Evolutionary conservation across 2,888 invertebrate genomes (phyloP).

Genomic region (Mylabris sibirica): DNA sequence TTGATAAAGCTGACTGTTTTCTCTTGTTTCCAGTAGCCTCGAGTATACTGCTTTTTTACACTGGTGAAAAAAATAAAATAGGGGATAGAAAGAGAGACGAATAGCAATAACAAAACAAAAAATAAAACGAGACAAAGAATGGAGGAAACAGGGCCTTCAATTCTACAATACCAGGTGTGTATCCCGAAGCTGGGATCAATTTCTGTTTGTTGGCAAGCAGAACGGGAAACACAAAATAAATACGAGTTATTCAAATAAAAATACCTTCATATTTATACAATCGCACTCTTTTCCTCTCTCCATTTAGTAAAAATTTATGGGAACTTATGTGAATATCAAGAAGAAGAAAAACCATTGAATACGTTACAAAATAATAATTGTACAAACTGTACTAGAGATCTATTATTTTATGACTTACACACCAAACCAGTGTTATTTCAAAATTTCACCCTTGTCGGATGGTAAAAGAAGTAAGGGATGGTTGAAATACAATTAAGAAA

Average conservation of each 20-base stretch:
- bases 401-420: not conserved
- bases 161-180: slow-evolving; percentile 17
- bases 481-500: slow-evolving; percentile 29
- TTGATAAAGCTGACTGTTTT: slow-evolving; percentile 10
- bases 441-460: not conserved
- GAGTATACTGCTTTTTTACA: not conserved
- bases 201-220: slow-evolving; percentile 15
- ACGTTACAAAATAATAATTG: not conserved
- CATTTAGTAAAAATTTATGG: not conserved
- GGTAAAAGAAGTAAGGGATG: not conserved
- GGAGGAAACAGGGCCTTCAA: not conserved
- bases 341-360: not conserved
- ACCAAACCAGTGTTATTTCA: slow-evolving; percentile 2
- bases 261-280: slow-evolving; percentile 9
- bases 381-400: not conserved
- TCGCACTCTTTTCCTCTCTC: not conserved
- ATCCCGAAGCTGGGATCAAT: slow-evolving; percentile 16
- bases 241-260: slow-evolving; percentile 12
- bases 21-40: not conserved
- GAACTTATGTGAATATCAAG: not conserved
- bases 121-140: not conserved
- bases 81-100: not conserved
- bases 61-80: too few species aligned
- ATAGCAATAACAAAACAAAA: not conserved
- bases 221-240: slow-evolving; percentile 11